Base-by-base conservation (phyloP, 2,888 invertebrate genomes). In the Tenthredo mesomela region DNA sequence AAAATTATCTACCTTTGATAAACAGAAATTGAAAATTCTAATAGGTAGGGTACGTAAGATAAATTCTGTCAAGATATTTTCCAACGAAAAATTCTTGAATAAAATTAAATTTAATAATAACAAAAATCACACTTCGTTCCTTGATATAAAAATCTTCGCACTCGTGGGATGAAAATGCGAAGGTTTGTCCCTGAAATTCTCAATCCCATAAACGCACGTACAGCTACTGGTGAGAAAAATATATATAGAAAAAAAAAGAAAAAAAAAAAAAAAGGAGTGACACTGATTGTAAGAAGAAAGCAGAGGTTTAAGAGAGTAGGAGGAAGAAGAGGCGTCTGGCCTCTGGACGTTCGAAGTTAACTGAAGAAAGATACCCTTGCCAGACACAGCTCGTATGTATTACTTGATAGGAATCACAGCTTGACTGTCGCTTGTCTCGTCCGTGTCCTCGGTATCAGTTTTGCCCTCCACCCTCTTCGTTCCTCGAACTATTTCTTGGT, bases 361-460 rank as follows among this genome's bases (percentile, higher is more conserved):
- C 54, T 29, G 29, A 1, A 54, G 80, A 80, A 80, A 80, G 61
- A 80, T 80, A 80, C 61, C 77, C 50, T 77, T 77, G 54, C 47
- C 50, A 77, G 77, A 77, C 50, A 25, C 33, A 18, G 10, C 33
- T 37, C 50, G 50, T 77, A 50, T 50, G 75, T 37, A 78, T 50
- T 37, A 40, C 61, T 58, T 40, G 80, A 80, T 80, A 80, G 50
- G 33, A 80, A 80, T 80, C 80, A 80, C 80, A 61, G 80, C 58
- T 33, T 33, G 80, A 80, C 61, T 80, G 61, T 80, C 78, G 78
- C 61, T 58, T 29, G 58, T 40, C 78, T 33, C 61, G 80, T 80
- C 40, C 61, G 21, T 73, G 58, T 61, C 50, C 58, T 58, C 58
- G 50, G 50, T 80, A 80, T 80, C 80, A 80, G 80, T 80, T 80